Evolutionary conservation across 2,113 vertebrate genomes (phyloP).

Genomic region (Loxodonta africana): DNA sequence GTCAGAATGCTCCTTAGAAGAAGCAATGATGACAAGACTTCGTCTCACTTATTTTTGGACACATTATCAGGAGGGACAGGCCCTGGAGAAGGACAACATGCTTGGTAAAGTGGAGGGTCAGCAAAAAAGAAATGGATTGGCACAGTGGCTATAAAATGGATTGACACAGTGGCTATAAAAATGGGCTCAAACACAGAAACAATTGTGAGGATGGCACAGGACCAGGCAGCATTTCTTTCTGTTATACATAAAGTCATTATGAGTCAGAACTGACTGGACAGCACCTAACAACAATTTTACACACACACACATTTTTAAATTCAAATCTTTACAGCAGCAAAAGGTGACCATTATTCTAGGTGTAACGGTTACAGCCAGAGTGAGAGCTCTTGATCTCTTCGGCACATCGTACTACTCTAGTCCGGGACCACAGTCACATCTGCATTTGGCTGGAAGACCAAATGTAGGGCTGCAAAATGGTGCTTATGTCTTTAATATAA

Average conservation of each 20-base stretch:
- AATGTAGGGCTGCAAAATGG: neutral
- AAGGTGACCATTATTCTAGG: neutral
- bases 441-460: slow-evolving; percentile 58
- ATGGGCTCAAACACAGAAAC: no score
- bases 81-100: no score
- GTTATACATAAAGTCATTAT: neutral
- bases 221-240: neutral
- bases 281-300: neutral
- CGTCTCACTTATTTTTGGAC: no score
- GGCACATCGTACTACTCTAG: neutral
- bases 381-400: neutral
- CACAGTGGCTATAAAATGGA: neutral
- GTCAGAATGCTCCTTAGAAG: no score
- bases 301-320: neutral
- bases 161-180: neutral
- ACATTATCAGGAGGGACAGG: no score
- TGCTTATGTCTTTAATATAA: slow-evolving; percentile 77
- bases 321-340: neutral
- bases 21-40: no score
- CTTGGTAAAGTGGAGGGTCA: no score
- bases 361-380: neutral
- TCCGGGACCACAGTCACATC: slow-evolving; percentile 38
- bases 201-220: neutral
- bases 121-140: no score
- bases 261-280: neutral